Conservation (phyloP, 1,140 invertebrate genomes). For the Elymnias hypermnestra region DNA sequence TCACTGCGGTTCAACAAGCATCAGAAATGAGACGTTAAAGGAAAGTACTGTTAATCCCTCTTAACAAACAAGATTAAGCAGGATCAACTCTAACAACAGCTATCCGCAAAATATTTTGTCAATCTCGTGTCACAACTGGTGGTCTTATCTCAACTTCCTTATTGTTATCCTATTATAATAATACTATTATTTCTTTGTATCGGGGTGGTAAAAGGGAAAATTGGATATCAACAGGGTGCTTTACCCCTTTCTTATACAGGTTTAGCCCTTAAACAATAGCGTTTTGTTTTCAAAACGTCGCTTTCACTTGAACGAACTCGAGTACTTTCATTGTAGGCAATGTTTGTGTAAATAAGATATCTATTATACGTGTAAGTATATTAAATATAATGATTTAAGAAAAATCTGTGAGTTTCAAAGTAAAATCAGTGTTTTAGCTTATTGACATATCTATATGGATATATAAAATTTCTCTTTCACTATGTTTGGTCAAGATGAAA, state of each 20-base stretch:
- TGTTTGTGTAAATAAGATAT: not conserved
- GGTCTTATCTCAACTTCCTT: constrained; percentile 43
- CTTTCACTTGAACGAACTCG: constrained; percentile 45
- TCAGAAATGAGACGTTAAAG: constrained; percentile 20
- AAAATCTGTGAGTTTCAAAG: no score
- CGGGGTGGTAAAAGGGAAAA: constrained; percentile 45
- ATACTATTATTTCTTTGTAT: constrained; percentile 39
- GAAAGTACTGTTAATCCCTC: constrained; percentile 21
- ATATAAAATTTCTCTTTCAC: no score
- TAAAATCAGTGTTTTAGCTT: no score
- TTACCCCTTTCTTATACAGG: constrained; percentile 28
- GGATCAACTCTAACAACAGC: constrained; percentile 37
- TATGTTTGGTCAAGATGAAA: no score
- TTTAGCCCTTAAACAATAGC: constrained; percentile 26
- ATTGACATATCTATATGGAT: no score
- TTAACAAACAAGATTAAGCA: constrained; percentile 39
- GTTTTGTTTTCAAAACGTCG: constrained; percentile 37
- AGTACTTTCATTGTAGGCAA: constrained; percentile 9
- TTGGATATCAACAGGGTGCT: constrained; percentile 57
- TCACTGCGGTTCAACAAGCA: constrained; percentile 8
- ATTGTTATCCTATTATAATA: constrained; percentile 18
- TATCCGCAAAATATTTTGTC: constrained; percentile 65
- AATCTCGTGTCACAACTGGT: constrained; percentile 55
- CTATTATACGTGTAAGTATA: not conserved
- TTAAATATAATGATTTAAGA: not conserved